These are phyloP conservation scores for Xenopus petersii DNA, from an alignment of 2,797 vertebrate species.

Conservation along the genomic window DNA sequence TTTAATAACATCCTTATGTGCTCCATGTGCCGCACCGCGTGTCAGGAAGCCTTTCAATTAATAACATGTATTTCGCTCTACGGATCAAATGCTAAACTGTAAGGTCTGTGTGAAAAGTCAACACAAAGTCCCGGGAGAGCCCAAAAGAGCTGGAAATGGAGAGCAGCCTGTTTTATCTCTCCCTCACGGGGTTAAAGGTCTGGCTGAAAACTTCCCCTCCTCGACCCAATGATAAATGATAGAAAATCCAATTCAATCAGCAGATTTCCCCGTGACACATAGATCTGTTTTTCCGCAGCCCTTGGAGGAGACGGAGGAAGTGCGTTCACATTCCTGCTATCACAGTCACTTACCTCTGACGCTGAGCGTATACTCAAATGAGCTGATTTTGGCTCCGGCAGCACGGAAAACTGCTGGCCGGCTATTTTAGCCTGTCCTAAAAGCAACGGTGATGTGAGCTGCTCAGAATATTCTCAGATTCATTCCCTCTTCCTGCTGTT, in stretches of 20 bases:
- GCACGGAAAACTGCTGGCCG: slow-evolving; percentile 6
- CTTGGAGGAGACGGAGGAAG: slow-evolving; percentile 18
- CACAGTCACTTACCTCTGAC: slow-evolving; percentile 28
- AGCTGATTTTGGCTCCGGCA: slow-evolving; percentile 15
- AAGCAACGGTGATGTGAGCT: not conserved
- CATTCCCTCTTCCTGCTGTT: too few relatives aligned
- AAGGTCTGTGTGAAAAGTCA: too few relatives aligned
- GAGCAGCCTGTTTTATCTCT: too few relatives aligned
- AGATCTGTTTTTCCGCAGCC: slow-evolving; percentile 6
- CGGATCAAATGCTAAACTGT: too few relatives aligned
- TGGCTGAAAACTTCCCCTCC: not conserved
- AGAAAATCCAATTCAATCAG: slow-evolving; percentile 14
- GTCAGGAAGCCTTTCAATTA: too few relatives aligned
- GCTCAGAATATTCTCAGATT: too few relatives aligned
- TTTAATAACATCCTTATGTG: too few relatives aligned
- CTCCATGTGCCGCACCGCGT: too few relatives aligned
- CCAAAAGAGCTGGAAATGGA: too few relatives aligned
- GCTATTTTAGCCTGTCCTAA: slow-evolving; percentile 5
- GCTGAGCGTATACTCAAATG: slow-evolving; percentile 2
- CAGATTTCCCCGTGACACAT: slow-evolving; percentile 7
- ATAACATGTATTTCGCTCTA: too few relatives aligned
- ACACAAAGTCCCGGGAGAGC: too few relatives aligned
- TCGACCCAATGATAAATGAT: not conserved
- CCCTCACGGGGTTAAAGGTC: slow-evolving; percentile 1
- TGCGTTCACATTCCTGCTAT: slow-evolving; percentile 25